A percentile compares a stretch with the other conserved stretches of the same genome.
phyloP scores from a whole-genome alignment of 1,140 invertebrate species.

The Papilio polytes region DNA sequence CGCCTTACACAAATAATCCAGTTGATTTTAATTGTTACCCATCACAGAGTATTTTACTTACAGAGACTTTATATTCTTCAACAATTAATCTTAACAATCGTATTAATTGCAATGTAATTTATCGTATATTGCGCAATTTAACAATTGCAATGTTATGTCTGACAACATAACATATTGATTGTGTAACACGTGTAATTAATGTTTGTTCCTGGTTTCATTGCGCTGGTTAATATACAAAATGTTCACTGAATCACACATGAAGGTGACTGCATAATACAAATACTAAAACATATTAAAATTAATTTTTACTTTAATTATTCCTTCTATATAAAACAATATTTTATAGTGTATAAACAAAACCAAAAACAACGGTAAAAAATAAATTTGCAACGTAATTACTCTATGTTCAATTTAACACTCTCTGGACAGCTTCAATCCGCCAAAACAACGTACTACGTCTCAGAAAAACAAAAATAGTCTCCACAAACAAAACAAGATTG shows the following conservation, averaged over 20 bases:
- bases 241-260: background rate
- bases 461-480: slow-evolving; percentile 55
- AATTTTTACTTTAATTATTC: no score
- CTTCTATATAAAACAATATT: background rate
- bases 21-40: slow-evolving; percentile 57
- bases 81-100: background rate
- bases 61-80: slow-evolving; percentile 14
- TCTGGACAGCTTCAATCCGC: slow-evolving; percentile 53
- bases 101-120: slow-evolving; percentile 20
- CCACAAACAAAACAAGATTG: slow-evolving; percentile 45
- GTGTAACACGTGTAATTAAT: slow-evolving; percentile 19
- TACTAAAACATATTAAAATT: no score
- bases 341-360: background rate
- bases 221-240: background rate
- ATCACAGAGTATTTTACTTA: slow-evolving; percentile 42
- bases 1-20: slow-evolving; percentile 58
- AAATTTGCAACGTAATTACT: slow-evolving; percentile 3
- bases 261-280: background rate
- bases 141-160: slow-evolving; percentile 18
- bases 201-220: background rate
- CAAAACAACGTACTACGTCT: slow-evolving; percentile 49
- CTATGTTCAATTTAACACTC: slow-evolving; percentile 20
- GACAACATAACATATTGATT: slow-evolving; percentile 20
- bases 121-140: slow-evolving; percentile 27
- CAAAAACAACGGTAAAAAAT: background rate